phyloP scores from a whole-genome alignment of 2,113 vertebrate genomes.

The Cebus imitator region DNA sequence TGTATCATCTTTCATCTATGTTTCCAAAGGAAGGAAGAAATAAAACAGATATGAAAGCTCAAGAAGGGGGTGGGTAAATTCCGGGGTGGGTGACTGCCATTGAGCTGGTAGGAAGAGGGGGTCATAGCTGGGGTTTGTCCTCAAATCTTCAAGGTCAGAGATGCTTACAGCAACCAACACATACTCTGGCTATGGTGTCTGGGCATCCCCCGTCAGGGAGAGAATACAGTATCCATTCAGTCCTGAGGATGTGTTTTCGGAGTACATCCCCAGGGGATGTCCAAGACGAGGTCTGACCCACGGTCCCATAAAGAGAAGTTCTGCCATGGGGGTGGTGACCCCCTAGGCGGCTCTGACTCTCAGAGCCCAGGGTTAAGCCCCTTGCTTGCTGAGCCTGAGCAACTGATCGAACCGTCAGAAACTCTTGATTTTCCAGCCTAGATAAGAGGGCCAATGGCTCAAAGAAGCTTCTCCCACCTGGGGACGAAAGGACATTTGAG shows the following conservation, averaged over 20 bases:
- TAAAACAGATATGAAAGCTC: not conserved
- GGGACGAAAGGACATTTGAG: no score
- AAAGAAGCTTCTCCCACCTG: not conserved
- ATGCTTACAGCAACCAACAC: not conserved
- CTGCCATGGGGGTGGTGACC: not conserved
- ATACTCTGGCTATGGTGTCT: rapidly evolving
- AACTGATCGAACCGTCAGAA: rapidly evolving
- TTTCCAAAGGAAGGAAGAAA: not conserved
- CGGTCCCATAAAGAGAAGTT: not conserved
- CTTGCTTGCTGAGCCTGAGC: no score
- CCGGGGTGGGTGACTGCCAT: not conserved
- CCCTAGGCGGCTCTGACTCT: not conserved
- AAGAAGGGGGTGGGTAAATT: not conserved
- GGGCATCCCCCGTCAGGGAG: not conserved
- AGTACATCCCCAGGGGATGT: no score
- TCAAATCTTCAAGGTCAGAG: not conserved
- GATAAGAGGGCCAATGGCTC: not conserved
- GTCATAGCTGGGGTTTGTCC: not conserved
- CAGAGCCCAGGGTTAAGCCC: not conserved
- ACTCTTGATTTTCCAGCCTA: not conserved
- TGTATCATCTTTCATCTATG: rapidly evolving
- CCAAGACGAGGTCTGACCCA: not conserved
- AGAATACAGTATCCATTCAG: rapidly evolving
- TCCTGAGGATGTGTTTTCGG: not conserved
- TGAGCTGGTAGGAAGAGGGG: not conserved